Evolutionary conservation across 2,797 vertebrate genomes (phyloP), one percentile per base, ranked within the genome.

Genomic region (Enteromius treurensis): DNA sequence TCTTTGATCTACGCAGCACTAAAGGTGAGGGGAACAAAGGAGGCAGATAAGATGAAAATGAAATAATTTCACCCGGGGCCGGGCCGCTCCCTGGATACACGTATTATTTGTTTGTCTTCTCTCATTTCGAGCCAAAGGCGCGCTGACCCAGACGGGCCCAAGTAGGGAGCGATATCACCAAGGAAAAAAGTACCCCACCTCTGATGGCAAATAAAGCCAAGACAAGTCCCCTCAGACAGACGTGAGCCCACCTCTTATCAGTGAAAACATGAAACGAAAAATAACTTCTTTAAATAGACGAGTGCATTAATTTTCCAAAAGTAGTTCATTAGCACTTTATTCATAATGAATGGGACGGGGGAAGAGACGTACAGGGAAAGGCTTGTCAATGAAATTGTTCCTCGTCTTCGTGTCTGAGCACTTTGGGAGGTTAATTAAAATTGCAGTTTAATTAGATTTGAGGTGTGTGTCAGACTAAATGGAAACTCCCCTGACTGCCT

Each of bases 1-100:
- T 73, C 87, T 90, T 90, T 90, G 87, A 89, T 90, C 85, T 87
- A 79, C 64, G 82, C 82, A 76, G 65, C 42, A 80, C 85, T 80
- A 86, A 88, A 89, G 82, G 88, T 91, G 90, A 92, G 87, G 89
- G 81, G 84, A 90, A 91, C 92, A 93, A 93, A 87, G 76, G 45
- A 84, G 83, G 40, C 68, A 86, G 80, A 92, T 86, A 84, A 86
- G 85, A 83, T 23, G 83, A 89, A 85, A 88, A 90, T 88, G 84
- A 85, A 88, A 90, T 90, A 53, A 86, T 88, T 89, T 88, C 82
- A 85, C 71, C 85, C 79, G 40, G 82, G 82, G 79, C 79, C 42
- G 26, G 77, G 85, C 68, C 19, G 77, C 81, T 88, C 85, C 84
- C 81, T n/a, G 65, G 87, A 87, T 85, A 64, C 75, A 45, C 62